Evolutionary conservation across 2,888 invertebrate species (phyloP), one percentile per base, ranked within the genome.

Genomic region (Dryadula phaetusa): DNA sequence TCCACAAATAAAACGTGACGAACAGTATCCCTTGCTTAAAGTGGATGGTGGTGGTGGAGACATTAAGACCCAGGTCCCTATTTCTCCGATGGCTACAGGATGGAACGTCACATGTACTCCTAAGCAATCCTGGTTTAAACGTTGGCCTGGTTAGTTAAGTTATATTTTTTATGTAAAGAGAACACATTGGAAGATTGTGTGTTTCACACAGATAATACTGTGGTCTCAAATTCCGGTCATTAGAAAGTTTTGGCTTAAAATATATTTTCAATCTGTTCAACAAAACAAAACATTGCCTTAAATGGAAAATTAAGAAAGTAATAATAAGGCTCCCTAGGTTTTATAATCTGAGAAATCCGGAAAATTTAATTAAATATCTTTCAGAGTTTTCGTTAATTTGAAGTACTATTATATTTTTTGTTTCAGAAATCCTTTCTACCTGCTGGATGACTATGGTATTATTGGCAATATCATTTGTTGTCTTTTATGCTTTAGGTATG

Each of bases 361-460:
- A n/a, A n/a, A n/a, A n/a, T n/a, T n/a, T n/a, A n/a, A n/a, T 32
- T 32, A 3, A 32, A 32, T 1, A 32, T 32, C 32, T 32, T 32
- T 32, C 32, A 32, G 32, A 7, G 1, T 7, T 32, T 7, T 7
- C 1, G 4, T 32, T 32, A 5, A n/a, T n/a, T 25, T 14, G n/a
- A 5, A 14, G 8, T 25, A 25, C 8, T 8, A 16, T 0, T 8
- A 10, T 7, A 14, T 34, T 44, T 42, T 52, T 69, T 69, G 14
- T 88, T 88, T 52, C 89, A 92, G 92, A 92, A 77, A 81, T 85
- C 32, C 70, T 90, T 56, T 88, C 90, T 7, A 85, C 86, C 56
- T 90, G 88, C 73, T 91, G 92, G 90, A 87, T 91, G 85, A 85
- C 90, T 2, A 72, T 86, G 7, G 83, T 87, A 66, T 75, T 91